phyloP scores from a whole-genome alignment of 2,113 vertebrate genomes.

The Ciconia stormi region DNA sequence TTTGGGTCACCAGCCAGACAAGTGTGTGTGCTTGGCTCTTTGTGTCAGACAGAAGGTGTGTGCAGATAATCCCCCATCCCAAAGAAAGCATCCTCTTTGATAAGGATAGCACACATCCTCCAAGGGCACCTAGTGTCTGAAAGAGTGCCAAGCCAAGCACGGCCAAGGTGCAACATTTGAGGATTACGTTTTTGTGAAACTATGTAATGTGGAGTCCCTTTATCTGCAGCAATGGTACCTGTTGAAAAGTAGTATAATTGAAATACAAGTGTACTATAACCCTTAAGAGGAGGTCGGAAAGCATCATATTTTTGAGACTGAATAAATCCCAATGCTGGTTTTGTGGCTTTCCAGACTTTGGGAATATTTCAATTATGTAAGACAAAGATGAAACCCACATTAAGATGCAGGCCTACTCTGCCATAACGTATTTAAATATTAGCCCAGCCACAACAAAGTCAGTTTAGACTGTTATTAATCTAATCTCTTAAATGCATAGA shows the following conservation, averaged over 20 bases:
- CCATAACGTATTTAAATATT: constrained; percentile 69
- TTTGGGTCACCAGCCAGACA: not conserved
- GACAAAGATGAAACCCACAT: constrained; percentile 60
- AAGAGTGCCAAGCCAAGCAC: not conserved
- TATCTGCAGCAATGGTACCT: not conserved
- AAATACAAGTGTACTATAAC: not conserved
- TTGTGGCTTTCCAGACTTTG: constrained; percentile 33
- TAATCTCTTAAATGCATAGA: constrained; percentile 72
- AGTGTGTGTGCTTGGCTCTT: not conserved
- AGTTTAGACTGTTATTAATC: constrained; percentile 70
- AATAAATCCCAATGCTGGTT: not conserved
- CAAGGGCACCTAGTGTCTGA: not conserved
- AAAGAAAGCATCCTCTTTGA: not conserved
- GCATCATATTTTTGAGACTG: not conserved
- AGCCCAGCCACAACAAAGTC: constrained; percentile 65
- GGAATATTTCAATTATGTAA: constrained; percentile 8
- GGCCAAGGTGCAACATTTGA: rapidly evolving
- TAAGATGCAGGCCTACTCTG: constrained; percentile 57
- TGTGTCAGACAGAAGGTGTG: not conserved
- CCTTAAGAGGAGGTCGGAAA: not conserved
- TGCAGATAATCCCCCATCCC: not conserved
- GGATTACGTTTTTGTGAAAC: not conserved
- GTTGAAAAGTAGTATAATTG: not conserved
- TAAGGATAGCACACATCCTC: not conserved
- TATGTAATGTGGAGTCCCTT: not conserved